Evolutionary conservation across 2,888 invertebrate genomes (phyloP).

Genomic region (Altica lythri): DNA sequence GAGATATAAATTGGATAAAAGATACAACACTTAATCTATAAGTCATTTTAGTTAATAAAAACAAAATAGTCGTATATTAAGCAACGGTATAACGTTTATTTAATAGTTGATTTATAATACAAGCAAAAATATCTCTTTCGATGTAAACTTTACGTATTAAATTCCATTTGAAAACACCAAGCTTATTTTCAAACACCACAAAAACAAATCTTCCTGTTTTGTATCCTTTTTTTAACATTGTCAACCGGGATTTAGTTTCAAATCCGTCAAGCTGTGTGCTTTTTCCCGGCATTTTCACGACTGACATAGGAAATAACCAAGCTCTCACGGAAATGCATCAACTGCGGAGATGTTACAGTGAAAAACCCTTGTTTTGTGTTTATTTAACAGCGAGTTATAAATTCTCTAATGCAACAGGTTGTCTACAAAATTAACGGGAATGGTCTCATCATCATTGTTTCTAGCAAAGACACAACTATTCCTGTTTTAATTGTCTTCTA

Average conservation of each 20-base stretch:
- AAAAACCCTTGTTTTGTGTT: slow-evolving; percentile 40
- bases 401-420: slow-evolving; percentile 45
- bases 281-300: slow-evolving; percentile 10
- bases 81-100: too few species aligned
- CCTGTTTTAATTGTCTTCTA: not conserved
- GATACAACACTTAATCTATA: too few species aligned
- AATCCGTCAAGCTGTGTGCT: slow-evolving; percentile 16
- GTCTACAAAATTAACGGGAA: slow-evolving; percentile 40
- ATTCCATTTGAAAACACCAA: not conserved
- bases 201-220: slow-evolving; percentile 3
- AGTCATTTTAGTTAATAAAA: too few species aligned
- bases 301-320: slow-evolving; percentile 20
- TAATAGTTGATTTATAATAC: too few species aligned
- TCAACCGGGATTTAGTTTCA: slow-evolving; percentile 18
- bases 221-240: slow-evolving; percentile 15
- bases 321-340: slow-evolving; percentile 24
- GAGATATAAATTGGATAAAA: too few species aligned
- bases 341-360: slow-evolving; percentile 30
- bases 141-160: too few species aligned
- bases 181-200: slow-evolving; percentile 1
- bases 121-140: too few species aligned
- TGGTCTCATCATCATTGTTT: slow-evolving; percentile 40
- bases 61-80: too few species aligned
- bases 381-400: slow-evolving; percentile 42
- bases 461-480: slow-evolving; percentile 4